Percentiles rank a stretch among this genome's conserved stretches.
Evolutionary conservation across 1,140 invertebrate genomes (phyloP).

Genomic region (Druon quercuslanigerum): DNA sequence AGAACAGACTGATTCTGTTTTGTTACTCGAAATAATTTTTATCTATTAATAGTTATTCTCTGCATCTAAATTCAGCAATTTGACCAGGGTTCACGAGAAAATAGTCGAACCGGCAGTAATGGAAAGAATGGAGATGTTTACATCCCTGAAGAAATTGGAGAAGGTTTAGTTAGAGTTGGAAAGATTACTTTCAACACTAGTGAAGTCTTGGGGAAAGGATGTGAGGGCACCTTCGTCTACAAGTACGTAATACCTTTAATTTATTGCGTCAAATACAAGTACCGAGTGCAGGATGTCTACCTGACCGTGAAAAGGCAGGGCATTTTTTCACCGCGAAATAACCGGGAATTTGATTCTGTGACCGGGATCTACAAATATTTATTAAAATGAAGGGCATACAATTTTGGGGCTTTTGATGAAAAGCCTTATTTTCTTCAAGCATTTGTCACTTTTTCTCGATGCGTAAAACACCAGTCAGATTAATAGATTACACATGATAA

Average conservation of each 20-base stretch:
- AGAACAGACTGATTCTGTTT: neutral
- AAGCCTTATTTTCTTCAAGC: no score
- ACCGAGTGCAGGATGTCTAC: no score
- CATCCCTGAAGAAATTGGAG: conserved; percentile 80
- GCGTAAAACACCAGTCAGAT: no score
- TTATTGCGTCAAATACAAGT: neutral
- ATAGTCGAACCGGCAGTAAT: conserved; percentile 64
- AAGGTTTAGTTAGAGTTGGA: conserved; percentile 88
- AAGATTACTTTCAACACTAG: conserved; percentile 93
- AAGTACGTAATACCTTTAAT: conserved; percentile 76
- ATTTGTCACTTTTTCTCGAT: no score
- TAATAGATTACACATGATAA: no score
- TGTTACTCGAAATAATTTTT: conserved; percentile 24
- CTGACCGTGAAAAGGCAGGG: no score
- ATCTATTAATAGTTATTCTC: conserved; percentile 7
- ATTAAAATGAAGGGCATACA: no score
- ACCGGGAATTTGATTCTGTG: no score
- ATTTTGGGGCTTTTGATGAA: no score
- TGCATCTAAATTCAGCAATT: conserved; percentile 50
- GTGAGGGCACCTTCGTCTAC: conserved; percentile 98
- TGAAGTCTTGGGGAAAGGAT: conserved; percentile 96
- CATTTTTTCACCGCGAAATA: no score
- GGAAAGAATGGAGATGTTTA: conserved; percentile 71
- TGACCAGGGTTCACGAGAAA: conserved; percentile 69
- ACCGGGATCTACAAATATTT: no score